A percentile compares a stretch with the other conserved stretches of the same genome.
phyloP scores from a whole-genome alignment of 2,797 vertebrate genomes.

The Prunella strophiata region DNA sequence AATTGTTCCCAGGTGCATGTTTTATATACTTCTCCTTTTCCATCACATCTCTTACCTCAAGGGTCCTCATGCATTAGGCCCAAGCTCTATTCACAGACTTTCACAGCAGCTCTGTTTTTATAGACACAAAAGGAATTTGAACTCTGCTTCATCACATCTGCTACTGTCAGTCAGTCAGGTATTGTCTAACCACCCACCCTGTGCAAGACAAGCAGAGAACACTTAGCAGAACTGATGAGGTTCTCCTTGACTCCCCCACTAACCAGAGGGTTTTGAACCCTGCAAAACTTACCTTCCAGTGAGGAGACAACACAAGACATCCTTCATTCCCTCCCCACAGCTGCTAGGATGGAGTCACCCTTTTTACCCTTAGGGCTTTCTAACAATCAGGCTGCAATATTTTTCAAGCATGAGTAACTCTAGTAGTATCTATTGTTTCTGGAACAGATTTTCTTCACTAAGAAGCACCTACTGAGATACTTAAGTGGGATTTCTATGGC shows the following conservation, averaged over 20 bases:
- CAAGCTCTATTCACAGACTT: neutral
- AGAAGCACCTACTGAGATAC: neutral
- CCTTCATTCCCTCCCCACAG: neutral
- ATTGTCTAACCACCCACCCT: neutral
- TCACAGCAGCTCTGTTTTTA: neutral
- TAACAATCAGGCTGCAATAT: neutral
- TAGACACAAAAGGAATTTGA: neutral
- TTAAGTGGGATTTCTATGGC: neutral
- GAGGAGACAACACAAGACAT: neutral
- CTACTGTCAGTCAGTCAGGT: too few relatives aligned
- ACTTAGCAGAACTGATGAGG: neutral
- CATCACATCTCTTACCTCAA: neutral
- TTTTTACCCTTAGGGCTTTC: neutral
- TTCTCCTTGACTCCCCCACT: neutral
- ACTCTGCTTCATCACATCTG: neutral
- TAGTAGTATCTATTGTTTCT: neutral
- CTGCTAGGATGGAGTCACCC: neutral
- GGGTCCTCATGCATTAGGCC: neutral
- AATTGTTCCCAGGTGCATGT: rapidly evolving
- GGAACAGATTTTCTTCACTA: neutral
- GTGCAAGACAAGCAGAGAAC: neutral
- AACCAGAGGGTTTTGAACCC: neutral
- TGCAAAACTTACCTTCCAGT: neutral
- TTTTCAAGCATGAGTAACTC: neutral
- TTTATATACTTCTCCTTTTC: neutral